Conservation (phyloP, 2,797 vertebrate species). For the Hemibagrus guttatus region DNA sequence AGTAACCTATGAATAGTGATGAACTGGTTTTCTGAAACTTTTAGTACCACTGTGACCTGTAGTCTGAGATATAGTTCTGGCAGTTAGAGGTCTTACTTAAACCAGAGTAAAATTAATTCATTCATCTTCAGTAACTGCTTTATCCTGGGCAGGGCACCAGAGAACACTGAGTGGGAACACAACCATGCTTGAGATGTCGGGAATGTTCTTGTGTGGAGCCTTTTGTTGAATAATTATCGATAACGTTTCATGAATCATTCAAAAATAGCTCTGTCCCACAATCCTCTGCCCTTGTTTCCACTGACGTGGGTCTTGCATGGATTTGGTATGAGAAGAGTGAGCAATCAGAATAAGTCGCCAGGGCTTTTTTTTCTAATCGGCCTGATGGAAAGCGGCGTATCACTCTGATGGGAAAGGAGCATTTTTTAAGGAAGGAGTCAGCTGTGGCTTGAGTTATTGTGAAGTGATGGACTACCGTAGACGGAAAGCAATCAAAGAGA, state of each 20-base stretch:
- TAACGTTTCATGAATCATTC: neutral
- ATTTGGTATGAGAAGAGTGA: slow-evolving; percentile 59
- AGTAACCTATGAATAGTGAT: neutral
- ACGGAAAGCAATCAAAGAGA: slow-evolving; percentile 79
- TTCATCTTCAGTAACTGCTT: neutral
- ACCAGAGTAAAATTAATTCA: neutral
- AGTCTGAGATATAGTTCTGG: neutral
- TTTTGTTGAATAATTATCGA: neutral
- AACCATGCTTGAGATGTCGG: neutral
- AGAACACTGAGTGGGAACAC: neutral
- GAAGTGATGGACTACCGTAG: slow-evolving; percentile 76
- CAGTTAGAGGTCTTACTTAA: neutral
- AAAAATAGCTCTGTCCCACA: neutral
- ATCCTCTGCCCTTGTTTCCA: neutral
- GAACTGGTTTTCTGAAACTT: neutral
- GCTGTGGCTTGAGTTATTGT: slow-evolving; percentile 72
- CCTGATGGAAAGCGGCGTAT: slow-evolving; percentile 69
- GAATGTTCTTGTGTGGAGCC: neutral
- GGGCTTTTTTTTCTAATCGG: slow-evolving; percentile 75
- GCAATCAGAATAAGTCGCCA: slow-evolving; percentile 75
- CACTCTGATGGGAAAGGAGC: slow-evolving; percentile 34
- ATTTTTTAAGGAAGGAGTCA: slow-evolving; percentile 67
- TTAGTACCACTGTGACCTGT: neutral
- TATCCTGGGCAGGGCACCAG: neutral
- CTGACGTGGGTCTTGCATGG: neutral